These are phyloP conservation scores for Plagiodera versicolora DNA, from an alignment of 2,888 invertebrate genomes.

Conservation along the genomic window DNA sequence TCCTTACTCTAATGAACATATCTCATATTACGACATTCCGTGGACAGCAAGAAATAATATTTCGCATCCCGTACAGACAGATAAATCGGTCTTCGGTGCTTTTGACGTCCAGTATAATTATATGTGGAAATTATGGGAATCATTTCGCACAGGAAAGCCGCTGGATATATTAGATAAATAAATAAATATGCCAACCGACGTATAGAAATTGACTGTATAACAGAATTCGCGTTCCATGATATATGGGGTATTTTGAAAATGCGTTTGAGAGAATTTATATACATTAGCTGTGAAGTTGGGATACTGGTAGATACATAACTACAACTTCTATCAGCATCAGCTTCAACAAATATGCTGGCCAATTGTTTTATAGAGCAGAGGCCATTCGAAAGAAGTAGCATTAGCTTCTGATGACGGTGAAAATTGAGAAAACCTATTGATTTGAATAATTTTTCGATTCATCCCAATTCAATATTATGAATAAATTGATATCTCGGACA, in stretches of 20 bases:
- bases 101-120: slow-evolving; percentile 15
- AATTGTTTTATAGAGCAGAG: no score
- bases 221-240: slow-evolving; percentile 7
- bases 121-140: slow-evolving; percentile 19
- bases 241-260: slow-evolving; percentile 6
- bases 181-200: slow-evolving; percentile 18
- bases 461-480: no score
- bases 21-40: slow-evolving; percentile 11
- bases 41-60: slow-evolving; percentile 9
- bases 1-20: slow-evolving; percentile 7
- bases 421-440: no score
- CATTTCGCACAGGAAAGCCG: slow-evolving; percentile 17
- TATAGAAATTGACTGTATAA: slow-evolving; percentile 10
- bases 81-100: slow-evolving; percentile 8
- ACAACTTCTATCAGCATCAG: no score
- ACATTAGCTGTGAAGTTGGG: no score
- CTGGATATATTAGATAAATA: slow-evolving; percentile 25
- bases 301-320: no score
- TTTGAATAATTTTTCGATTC: no score
- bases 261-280: no score
- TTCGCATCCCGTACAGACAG: slow-evolving; percentile 5
- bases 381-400: no score
- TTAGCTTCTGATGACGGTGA: no score
- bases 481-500: no score
- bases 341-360: no score